phyloP scores from a whole-genome alignment of 2,113 vertebrate genomes.

The Diphyllodes magnificus region DNA sequence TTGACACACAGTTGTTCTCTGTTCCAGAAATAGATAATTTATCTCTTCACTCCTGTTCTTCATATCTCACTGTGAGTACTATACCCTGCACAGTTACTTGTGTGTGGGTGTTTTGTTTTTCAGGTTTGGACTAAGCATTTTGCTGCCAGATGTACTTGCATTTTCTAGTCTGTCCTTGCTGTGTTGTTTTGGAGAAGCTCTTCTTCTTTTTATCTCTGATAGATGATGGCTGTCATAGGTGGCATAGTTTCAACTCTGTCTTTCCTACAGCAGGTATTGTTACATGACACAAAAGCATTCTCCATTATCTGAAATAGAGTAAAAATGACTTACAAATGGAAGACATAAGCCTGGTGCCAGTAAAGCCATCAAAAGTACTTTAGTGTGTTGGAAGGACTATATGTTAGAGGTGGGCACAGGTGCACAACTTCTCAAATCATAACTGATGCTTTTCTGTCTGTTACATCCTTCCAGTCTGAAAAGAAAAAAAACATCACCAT shows the following conservation, averaged over 20 bases:
- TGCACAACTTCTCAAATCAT: neutral
- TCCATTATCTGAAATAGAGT: neutral
- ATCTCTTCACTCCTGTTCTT: neutral
- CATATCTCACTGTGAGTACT: neutral
- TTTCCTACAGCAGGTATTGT: neutral
- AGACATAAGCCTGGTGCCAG: neutral
- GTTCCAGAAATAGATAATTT: neutral
- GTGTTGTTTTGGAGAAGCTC: neutral
- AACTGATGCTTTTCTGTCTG: neutral
- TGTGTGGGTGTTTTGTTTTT: neutral
- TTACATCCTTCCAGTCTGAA: neutral
- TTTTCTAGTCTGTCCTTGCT: neutral
- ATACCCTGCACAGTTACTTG: neutral
- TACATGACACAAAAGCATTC: neutral
- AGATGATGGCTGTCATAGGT: neutral
- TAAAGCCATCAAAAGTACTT: neutral
- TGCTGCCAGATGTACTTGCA: neutral
- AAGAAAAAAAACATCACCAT: neutral
- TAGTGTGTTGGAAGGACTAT: accelerated
- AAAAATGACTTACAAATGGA: neutral
- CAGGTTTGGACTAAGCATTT: neutral
- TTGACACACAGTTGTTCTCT: neutral
- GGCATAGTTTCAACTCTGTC: neutral
- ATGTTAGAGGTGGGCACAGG: neutral
- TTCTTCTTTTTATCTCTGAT: neutral